Percentiles rank a stretch among this genome's conserved stretches.
Conservation (phyloP, 2,888 invertebrate genomes). For the Dioctria linearis region DNA sequence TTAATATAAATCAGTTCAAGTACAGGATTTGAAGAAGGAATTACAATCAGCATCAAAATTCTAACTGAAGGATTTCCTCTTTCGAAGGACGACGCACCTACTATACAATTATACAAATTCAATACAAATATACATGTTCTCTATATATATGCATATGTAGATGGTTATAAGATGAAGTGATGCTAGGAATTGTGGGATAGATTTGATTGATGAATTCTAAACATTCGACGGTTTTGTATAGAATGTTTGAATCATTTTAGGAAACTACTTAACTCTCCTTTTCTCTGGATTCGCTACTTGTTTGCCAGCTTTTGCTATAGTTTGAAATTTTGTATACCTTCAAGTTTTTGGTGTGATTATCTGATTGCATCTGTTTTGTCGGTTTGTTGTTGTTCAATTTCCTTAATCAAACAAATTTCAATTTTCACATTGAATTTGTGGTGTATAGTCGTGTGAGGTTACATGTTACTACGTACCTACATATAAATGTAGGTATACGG, state of each 20-base stretch:
- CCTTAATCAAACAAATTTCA: constrained; percentile 43
- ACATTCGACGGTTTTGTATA: constrained; percentile 35
- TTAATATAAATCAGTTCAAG: constrained; percentile 50
- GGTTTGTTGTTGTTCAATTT: constrained; percentile 47
- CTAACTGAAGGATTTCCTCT: constrained; percentile 8
- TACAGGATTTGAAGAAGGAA: constrained; percentile 45
- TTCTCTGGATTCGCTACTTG: neutral
- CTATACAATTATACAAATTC: neutral
- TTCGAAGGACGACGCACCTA: constrained; percentile 4
- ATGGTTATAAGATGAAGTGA: neutral
- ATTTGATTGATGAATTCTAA: constrained; percentile 50
- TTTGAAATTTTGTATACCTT: no score
- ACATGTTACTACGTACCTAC: no score
- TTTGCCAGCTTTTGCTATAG: neutral
- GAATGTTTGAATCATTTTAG: neutral
- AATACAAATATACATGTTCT: no score
- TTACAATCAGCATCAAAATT: constrained; percentile 40
- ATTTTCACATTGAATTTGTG: neutral
- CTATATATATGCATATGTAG: neutral
- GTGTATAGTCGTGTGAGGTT: no score
- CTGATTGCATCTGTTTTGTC: constrained; percentile 33
- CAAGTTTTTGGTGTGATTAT: constrained; percentile 18
- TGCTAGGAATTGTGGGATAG: constrained; percentile 24
- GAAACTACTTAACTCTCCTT: constrained; percentile 9
- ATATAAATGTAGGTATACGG: no score